Evolutionary conservation across 2,888 invertebrate species (phyloP), one percentile per base, ranked within the genome.

Genomic region (Ceraclea dissimilis): DNA sequence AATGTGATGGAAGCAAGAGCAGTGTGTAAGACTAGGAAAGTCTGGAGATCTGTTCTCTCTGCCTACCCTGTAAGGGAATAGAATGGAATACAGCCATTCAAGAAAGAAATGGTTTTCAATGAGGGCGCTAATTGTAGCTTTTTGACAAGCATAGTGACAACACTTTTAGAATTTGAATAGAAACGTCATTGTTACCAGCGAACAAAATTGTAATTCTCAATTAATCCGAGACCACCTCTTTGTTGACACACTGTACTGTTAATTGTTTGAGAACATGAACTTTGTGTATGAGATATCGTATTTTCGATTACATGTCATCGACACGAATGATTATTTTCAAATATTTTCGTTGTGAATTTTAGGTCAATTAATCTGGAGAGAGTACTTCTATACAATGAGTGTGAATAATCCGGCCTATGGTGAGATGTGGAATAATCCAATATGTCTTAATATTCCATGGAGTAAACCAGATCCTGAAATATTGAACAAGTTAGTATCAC

Each of bases 341-440:
- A 39, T 13, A 39, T 39, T 8, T 39, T 31, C 5, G 13, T 39
- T 8, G 2, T 18, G 11, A 31, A 74, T 74, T 46, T 69, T 76
- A 65, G 84, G 85, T 0, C 88, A 88, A 66, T 69, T 88, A 31
- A 83, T 87, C 39, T 88, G 88, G 88, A 77, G 87, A 26, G 87
- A 88, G 66, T 88, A 86, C 64, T 88, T 88, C 70, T 88, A 88
- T 70, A 84, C 86, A 31, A 87, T 88, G 87, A 85, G 86, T 34
- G 82, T 85, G 16, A 83, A 83, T 66, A 88, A 88, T 68, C 79
- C 81, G 0, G 74, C 81, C 63, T 88, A 83, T 66, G 84, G 80
- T 2, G 80, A 82, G 65, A 86, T 88, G 81, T 74, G 76, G 18
- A 75, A 73, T 56, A 88, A 88, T 68, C 84, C 84, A 1, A 87